Percentiles rank a stretch among this genome's conserved stretches.
Conservation (phyloP, 1,140 invertebrate genomes). For the Trachymyrmex septentrionalis region DNA sequence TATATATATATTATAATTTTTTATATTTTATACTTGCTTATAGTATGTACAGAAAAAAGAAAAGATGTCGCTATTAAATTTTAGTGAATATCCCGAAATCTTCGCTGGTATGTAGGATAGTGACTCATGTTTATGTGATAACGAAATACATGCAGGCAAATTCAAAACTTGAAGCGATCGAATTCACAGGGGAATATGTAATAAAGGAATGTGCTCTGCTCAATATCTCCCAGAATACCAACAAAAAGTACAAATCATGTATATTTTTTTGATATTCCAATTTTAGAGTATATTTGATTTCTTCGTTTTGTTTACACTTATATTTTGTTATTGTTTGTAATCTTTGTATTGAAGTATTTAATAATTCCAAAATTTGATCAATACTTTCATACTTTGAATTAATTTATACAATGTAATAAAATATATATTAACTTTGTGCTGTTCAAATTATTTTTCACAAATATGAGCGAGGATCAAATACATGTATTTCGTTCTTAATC, state of each 20-base stretch:
- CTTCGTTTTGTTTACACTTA: constrained; percentile 11
- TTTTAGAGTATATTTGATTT: constrained; percentile 65
- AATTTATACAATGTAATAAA: constrained; percentile 1
- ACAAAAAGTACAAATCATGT: constrained; percentile 78
- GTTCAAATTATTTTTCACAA: neutral
- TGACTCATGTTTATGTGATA: constrained; percentile 62
- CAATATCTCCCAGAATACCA: constrained; percentile 71
- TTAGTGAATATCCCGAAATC: constrained; percentile 68
- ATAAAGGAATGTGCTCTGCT: constrained; percentile 75
- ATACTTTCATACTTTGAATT: neutral
- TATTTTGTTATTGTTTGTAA: neutral
- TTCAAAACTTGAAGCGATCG: constrained; percentile 55
- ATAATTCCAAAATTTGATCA: constrained; percentile 19
- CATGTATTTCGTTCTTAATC: neutral
- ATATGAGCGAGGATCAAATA: neutral
- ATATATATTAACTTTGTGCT: neutral
- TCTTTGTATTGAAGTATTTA: constrained; percentile 51
- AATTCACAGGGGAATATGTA: constrained; percentile 67
- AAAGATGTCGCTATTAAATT: constrained; percentile 72
- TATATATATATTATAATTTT: constrained; percentile 71
- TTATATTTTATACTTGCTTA: constrained; percentile 71
- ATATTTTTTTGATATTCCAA: constrained; percentile 52
- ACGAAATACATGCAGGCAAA: constrained; percentile 52
- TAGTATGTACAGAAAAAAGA: constrained; percentile 40
- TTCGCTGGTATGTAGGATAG: constrained; percentile 60